These are phyloP conservation scores for Pteropus rufus DNA, from an alignment of 2,797 vertebrate genomes.

Conservation along the genomic window DNA sequence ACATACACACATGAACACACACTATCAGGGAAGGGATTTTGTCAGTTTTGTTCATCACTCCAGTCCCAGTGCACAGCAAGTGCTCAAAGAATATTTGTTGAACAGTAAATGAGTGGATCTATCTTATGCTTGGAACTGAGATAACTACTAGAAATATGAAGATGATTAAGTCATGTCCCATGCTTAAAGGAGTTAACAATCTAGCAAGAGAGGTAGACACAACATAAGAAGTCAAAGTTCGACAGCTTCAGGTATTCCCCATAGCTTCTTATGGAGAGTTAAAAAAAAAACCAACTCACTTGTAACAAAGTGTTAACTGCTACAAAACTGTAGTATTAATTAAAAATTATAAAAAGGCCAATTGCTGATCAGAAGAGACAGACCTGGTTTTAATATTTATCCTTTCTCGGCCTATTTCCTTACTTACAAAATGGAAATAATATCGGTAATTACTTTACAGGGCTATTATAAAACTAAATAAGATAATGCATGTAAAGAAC, in stretches of 20 bases:
- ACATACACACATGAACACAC: background rate
- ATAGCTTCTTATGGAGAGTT: background rate
- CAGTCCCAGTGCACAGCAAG: background rate
- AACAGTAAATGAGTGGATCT: background rate
- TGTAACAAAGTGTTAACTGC: background rate
- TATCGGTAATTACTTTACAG: background rate
- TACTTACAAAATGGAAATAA: background rate
- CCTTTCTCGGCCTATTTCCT: background rate
- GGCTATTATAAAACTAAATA: background rate
- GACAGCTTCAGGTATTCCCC: background rate
- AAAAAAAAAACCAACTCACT: background rate
- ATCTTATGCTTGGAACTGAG: background rate
- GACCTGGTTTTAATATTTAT: slow-evolving; percentile 7
- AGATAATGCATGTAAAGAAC: slow-evolving; percentile 8
- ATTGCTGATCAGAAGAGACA: background rate
- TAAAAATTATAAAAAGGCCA: slow-evolving; percentile 1
- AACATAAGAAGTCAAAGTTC: background rate
- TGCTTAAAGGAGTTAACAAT: background rate
- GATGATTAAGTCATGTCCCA: background rate
- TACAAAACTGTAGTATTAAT: slow-evolving; percentile 6
- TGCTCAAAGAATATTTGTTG: background rate
- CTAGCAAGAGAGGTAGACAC: background rate
- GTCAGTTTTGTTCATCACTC: background rate
- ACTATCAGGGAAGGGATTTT: background rate
- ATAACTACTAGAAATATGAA: slow-evolving; percentile 16